Conservation (phyloP, 1,140 invertebrate genomes). For the Drosophila varians region DNA sequence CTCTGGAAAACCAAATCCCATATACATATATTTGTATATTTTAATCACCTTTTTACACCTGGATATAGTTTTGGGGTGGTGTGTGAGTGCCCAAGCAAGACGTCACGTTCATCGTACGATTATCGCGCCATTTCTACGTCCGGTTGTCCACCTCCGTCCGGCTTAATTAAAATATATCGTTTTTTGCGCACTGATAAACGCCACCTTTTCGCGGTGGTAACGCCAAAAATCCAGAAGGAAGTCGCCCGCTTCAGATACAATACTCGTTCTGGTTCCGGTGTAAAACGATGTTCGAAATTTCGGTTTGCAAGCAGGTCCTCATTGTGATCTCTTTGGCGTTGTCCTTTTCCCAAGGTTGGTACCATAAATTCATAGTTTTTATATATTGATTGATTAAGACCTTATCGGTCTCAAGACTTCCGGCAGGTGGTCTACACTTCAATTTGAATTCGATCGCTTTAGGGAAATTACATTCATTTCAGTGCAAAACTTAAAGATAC, state of each 20-base stretch:
- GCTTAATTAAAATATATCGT: slow-evolving; percentile 61
- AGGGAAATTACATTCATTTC: background rate
- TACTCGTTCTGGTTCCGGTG: background rate
- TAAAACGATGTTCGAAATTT: slow-evolving; percentile 40
- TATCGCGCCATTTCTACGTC: slow-evolving; percentile 29
- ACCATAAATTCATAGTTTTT: background rate
- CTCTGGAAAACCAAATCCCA: slow-evolving; percentile 10
- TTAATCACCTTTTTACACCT: slow-evolving; percentile 21
- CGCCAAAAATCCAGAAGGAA: slow-evolving; percentile 23
- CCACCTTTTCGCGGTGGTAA: slow-evolving; percentile 15
- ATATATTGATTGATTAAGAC: background rate
- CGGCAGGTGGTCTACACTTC: background rate
- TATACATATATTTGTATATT: slow-evolving; percentile 5
- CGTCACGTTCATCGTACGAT: slow-evolving; percentile 37
- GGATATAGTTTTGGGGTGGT: slow-evolving; percentile 2
- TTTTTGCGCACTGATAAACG: slow-evolving; percentile 48
- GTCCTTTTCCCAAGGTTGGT: slow-evolving; percentile 57
- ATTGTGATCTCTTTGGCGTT: slow-evolving; percentile 17
- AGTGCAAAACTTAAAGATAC: background rate
- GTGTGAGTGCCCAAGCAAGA: slow-evolving; percentile 21
- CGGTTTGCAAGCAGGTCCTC: slow-evolving; percentile 24
- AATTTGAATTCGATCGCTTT: background rate
- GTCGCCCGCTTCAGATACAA: slow-evolving; percentile 32
- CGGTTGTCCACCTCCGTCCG: slow-evolving; percentile 24
- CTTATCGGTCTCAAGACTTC: background rate